Evolutionary conservation across 2,888 invertebrate species (phyloP).

Genomic region (Mechanitis messenoides): DNA sequence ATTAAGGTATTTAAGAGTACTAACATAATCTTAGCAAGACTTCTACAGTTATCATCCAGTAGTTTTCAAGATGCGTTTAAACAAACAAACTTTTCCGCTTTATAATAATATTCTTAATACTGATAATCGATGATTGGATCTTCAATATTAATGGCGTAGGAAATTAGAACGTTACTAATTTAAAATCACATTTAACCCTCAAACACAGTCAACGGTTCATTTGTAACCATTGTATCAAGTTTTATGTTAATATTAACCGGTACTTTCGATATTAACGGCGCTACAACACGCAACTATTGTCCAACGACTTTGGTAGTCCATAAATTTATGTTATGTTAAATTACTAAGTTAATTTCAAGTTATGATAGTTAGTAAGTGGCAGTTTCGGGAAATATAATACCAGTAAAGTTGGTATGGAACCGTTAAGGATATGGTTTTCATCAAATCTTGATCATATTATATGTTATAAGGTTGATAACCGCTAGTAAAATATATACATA

Average conservation of each 20-base stretch:
- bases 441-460: conserved; percentile 21
- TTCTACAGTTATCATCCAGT: too few relatives aligned
- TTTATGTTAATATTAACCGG: conserved; percentile 31
- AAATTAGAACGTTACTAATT: conserved; percentile 12
- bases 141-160: neutral
- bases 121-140: too few relatives aligned
- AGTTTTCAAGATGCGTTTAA: too few relatives aligned
- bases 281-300: conserved; percentile 34
- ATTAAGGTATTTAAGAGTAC: too few relatives aligned
- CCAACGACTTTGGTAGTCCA: conserved; percentile 31
- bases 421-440: conserved; percentile 24
- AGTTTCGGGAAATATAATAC: conserved; percentile 25
- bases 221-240: conserved; percentile 28
- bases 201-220: conserved; percentile 26
- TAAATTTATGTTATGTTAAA: conserved; percentile 38
- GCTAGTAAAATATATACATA: too few relatives aligned
- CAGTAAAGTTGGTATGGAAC: conserved; percentile 25
- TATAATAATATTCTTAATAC: too few relatives aligned
- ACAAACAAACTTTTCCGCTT: too few relatives aligned
- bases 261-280: conserved; percentile 33
- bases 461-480: neutral
- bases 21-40: too few relatives aligned
- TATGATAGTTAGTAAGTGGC: conserved; percentile 35
- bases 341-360: conserved; percentile 42
- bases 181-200: conserved; percentile 18